Evolutionary conservation across 2,113 vertebrate species (phyloP).

Genomic region (Dipodomys spectabilis): DNA sequence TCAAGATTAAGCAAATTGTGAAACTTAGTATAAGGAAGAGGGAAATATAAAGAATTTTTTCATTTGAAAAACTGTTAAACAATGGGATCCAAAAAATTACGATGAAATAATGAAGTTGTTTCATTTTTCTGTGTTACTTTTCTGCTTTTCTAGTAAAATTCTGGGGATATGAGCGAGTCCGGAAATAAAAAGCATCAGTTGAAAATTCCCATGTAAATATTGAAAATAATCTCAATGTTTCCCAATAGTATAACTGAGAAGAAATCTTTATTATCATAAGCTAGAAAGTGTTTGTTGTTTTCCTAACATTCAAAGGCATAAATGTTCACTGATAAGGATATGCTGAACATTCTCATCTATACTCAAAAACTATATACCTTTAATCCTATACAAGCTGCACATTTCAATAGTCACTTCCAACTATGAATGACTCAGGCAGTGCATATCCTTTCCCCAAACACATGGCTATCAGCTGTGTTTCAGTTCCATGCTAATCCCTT

Average conservation of each 20-base stretch:
- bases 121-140: background rate
- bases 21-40: no score
- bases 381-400: slow-evolving; percentile 77
- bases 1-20: background rate
- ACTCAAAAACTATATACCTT: slow-evolving; percentile 79
- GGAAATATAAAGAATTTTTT: background rate
- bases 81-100: slow-evolving; percentile 13
- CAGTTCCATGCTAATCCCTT: slow-evolving; percentile 16
- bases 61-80: slow-evolving; percentile 50
- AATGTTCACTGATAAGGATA: slow-evolving; percentile 72
- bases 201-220: slow-evolving; percentile 49
- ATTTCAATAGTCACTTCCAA: slow-evolving; percentile 84
- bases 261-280: background rate
- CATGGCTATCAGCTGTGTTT: slow-evolving; percentile 50
- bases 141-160: slow-evolving; percentile 44
- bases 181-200: background rate
- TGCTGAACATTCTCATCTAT: slow-evolving; percentile 80
- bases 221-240: slow-evolving; percentile 37
- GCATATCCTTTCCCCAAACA: slow-evolving; percentile 75
- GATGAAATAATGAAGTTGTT: slow-evolving; percentile 3
- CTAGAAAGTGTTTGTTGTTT: background rate
- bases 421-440: background rate
- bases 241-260: slow-evolving; percentile 1
- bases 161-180: background rate
- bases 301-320: background rate